Evolutionary conservation across 2,888 invertebrate genomes (phyloP), one percentile per base, ranked within the genome.

Genomic region (Cybosia mesomella): DNA sequence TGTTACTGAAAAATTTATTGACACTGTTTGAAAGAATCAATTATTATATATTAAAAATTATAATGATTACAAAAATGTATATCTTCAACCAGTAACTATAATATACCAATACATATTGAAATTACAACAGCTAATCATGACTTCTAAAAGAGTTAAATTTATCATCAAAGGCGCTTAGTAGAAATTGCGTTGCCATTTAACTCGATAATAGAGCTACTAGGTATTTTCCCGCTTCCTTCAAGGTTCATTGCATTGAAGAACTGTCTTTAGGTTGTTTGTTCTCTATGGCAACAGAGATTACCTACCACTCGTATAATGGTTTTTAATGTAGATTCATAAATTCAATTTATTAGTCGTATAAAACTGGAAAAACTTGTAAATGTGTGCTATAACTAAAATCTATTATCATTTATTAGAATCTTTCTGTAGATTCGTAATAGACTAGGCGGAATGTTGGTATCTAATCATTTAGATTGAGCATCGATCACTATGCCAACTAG

Each of bases 321-420:
- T 49, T 9, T 9, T n/a, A 18, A n/a, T n/a, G 49, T n/a, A 9
- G n/a, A 9, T 49, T 49, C 49, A n/a, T 49, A 49, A n/a, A 49
- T n/a, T n/a, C n/a, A 49, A 49, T 49, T n/a, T 49, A 18, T n/a
- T 49, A n/a, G 18, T n/a, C n/a, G n/a, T n/a, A 49, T 9, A 49
- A 49, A 49, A 49, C 49, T 9, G 18, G 49, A 49, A 49, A 49
- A n/a, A 49, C 49, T 49, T 49, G 49, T 49, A 49, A n/a, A 49
- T 49, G 18, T 49, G n/a, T n/a, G 49, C 49, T n/a, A 49, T 49
- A 49, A 49, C n/a, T 9, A 7, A n/a, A 18, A 49, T n/a, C 49
- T 49, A 49, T 49, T 49, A 49, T 49, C 49, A 49, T n/a, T n/a
- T n/a, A n/a, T 49, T 49, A 5, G n/a, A 49, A 49, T 49, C 49